phyloP scores from a whole-genome alignment of 2,113 vertebrate genomes.

The Cololabis saira region DNA sequence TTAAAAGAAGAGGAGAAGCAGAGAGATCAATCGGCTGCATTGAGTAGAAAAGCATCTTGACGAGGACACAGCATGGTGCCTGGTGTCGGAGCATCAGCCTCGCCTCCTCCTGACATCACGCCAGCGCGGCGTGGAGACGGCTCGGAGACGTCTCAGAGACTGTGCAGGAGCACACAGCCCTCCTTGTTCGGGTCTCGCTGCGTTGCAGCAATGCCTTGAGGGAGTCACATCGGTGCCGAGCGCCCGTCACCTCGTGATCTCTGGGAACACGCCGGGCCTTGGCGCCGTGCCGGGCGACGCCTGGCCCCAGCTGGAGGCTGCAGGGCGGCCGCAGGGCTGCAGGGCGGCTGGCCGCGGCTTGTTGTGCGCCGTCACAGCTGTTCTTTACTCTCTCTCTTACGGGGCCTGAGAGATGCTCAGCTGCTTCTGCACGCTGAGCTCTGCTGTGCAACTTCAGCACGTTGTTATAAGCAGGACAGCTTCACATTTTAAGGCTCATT shows the following conservation, averaged over 20 bases:
- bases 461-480: conserved; percentile 5
- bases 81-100: background rate
- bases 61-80: background rate
- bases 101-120: conserved; percentile 31
- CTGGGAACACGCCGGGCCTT: conserved; percentile 32
- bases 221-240: background rate
- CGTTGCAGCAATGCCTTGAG: conserved; percentile 8
- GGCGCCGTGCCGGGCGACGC: conserved; percentile 27
- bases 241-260: conserved; percentile 24
- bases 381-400: conserved; percentile 32
- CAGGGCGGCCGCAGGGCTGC: conserved; percentile 9
- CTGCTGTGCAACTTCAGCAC: conserved; percentile 8
- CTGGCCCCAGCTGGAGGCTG: conserved; percentile 46
- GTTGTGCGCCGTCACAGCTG: conserved; percentile 42
- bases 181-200: conserved; percentile 40
- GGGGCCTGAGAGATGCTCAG: too few species aligned
- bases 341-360: conserved; percentile 9
- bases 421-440: conserved; percentile 23
- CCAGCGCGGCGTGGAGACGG: conserved; percentile 37
- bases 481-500: conserved; percentile 11
- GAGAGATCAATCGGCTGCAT: too few species aligned
- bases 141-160: too few species aligned
- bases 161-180: conserved; percentile 42
- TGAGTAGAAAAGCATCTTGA: too few species aligned
- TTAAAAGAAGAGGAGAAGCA: too few species aligned